Evolutionary conservation across 2,888 invertebrate genomes (phyloP).

Genomic region (Orchesellides sinensis): DNA sequence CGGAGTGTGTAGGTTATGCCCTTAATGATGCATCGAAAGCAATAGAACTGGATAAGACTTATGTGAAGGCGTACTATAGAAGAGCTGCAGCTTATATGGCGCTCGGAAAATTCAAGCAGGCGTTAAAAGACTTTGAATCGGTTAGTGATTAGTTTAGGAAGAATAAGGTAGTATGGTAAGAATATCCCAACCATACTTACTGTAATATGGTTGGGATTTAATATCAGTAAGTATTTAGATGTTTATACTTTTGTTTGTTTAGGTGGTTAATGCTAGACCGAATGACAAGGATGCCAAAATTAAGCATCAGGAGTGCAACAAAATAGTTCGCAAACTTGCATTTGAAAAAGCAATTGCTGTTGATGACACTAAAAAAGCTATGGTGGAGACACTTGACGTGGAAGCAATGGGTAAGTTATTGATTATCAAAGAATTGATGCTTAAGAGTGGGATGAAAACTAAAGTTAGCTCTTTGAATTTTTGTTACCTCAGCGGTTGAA

Average conservation of each 20-base stretch:
- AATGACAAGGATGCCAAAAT: slow-evolving; percentile 95
- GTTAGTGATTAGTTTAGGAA: slow-evolving; percentile 80
- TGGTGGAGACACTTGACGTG: slow-evolving; percentile 92
- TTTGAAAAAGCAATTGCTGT: slow-evolving; percentile 98
- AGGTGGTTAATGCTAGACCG: slow-evolving; percentile 95
- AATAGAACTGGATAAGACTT: slow-evolving; percentile 91
- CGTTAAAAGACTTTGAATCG: slow-evolving; percentile 97
- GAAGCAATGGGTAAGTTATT: slow-evolving; percentile 90
- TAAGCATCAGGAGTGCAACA: slow-evolving; percentile 95
- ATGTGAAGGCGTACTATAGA: slow-evolving; percentile 98
- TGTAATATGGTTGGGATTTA: too few relatives aligned
- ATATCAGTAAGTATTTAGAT: neutral
- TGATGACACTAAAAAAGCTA: slow-evolving; percentile 90
- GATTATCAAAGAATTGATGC: neutral
- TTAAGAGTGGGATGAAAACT: neutral
- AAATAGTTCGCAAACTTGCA: slow-evolving; percentile 95
- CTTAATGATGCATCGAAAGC: slow-evolving; percentile 94
- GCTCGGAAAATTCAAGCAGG: slow-evolving; percentile 97
- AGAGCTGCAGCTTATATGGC: slow-evolving; percentile 98
- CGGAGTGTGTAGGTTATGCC: slow-evolving; percentile 97
- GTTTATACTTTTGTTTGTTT: slow-evolving; percentile 68
- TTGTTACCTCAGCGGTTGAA: slow-evolving; percentile 94
- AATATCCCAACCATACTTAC: too few relatives aligned
- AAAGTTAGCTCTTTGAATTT: slow-evolving; percentile 8
- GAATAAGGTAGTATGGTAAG: neutral